phyloP scores from a whole-genome alignment of 2,113 vertebrate species.

The Ranitomeya imitator region DNA sequence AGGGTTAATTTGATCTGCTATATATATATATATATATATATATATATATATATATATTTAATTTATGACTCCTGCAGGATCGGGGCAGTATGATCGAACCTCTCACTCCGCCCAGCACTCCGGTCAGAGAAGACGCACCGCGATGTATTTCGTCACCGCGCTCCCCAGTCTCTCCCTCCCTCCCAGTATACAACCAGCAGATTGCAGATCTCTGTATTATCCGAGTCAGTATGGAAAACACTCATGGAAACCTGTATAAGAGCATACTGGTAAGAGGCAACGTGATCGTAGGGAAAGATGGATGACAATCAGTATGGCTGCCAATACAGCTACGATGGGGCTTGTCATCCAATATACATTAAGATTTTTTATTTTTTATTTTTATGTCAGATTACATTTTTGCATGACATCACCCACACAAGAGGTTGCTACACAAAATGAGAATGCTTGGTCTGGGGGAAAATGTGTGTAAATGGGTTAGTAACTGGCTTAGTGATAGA shows the following conservation, averaged over 20 bases:
- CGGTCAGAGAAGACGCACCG: neutral
- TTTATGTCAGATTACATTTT: too few species aligned
- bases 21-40: neutral
- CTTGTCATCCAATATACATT: neutral
- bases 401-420: too few species aligned
- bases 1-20: neutral
- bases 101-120: constrained; percentile 36
- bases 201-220: constrained; percentile 77
- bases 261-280: constrained; percentile 81
- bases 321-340: neutral
- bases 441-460: too few species aligned
- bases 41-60: neutral
- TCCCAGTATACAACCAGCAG: constrained; percentile 70
- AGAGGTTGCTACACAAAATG: too few species aligned
- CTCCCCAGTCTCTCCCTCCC: constrained; percentile 38
- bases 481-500: too few species aligned
- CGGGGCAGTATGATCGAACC: neutral
- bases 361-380: too few species aligned
- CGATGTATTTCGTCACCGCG: neutral
- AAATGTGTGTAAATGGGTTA: too few species aligned
- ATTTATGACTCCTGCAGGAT: constrained; percentile 16
- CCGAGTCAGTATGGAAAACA: constrained; percentile 76
- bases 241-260: constrained; percentile 82
- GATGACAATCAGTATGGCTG: neutral
- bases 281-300: neutral